Evolutionary conservation across 2,888 invertebrate species (phyloP).

Genomic region (Tetramorium bicarinatum): DNA sequence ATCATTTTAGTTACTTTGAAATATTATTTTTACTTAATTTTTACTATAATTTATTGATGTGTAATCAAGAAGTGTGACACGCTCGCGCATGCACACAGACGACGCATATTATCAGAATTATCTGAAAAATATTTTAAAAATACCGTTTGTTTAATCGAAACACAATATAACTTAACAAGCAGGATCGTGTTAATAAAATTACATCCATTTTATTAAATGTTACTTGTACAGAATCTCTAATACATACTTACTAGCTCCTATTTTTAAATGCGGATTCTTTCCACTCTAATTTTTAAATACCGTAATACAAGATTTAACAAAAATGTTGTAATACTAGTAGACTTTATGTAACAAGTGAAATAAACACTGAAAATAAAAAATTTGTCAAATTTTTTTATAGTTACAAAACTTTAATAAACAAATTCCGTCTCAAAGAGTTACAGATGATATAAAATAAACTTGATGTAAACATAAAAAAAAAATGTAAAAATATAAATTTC

Average conservation of each 20-base stretch:
- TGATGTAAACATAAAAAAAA: not conserved
- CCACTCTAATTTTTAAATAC: not conserved
- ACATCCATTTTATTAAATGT: constrained; percentile 1
- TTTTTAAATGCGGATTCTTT: not conserved
- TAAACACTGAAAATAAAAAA: not conserved
- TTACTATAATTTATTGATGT: no score
- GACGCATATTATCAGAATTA: no score
- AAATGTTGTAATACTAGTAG: not conserved
- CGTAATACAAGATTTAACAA: not conserved
- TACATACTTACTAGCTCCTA: not conserved
- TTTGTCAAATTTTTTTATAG: not conserved
- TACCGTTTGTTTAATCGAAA: no score
- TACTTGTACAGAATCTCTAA: not conserved
- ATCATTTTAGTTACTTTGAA: no score
- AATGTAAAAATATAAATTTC: not conserved
- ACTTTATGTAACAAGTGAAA: not conserved
- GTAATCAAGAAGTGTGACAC: no score
- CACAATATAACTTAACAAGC: not conserved
- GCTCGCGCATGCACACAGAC: no score
- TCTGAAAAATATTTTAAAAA: no score
- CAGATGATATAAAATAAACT: not conserved
- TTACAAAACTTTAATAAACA: not conserved
- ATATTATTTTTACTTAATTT: no score
- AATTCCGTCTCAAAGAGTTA: not conserved
- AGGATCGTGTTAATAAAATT: constrained; percentile 4